Evolutionary conservation across 2,888 invertebrate genomes (phyloP).

Genomic region (Emesis russula): DNA sequence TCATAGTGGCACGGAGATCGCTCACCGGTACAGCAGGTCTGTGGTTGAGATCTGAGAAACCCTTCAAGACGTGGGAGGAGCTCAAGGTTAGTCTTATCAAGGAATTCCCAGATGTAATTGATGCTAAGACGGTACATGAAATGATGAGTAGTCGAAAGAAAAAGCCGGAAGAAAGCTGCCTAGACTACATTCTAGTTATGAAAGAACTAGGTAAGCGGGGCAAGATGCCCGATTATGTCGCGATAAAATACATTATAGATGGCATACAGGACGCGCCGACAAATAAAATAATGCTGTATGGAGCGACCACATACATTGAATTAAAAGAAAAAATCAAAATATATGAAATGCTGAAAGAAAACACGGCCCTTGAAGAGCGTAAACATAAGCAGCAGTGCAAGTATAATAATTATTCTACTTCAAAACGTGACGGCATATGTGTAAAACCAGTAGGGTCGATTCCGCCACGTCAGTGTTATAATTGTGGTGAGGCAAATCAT

Average conservation of each 20-base stretch:
- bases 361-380: not conserved
- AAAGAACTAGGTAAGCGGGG: slow-evolving; percentile 81
- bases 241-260: slow-evolving; percentile 84
- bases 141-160: slow-evolving; percentile 76
- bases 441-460: not conserved
- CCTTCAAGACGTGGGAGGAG: not conserved
- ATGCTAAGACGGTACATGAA: slow-evolving; percentile 68
- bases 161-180: slow-evolving; percentile 50
- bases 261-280: slow-evolving; percentile 74
- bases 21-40: slow-evolving; percentile 7
- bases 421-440: not conserved
- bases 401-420: not conserved
- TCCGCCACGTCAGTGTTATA: not conserved
- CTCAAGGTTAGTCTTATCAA: not conserved
- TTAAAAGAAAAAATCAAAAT: slow-evolving; percentile 75
- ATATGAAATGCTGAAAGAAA: too few relatives aligned
- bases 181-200: slow-evolving; percentile 82
- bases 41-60: not conserved
- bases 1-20: slow-evolving; percentile 50
- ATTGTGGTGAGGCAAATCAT: not conserved
- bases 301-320: slow-evolving; percentile 68
- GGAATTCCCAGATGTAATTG: not conserved
- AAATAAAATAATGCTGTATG: slow-evolving; percentile 78
- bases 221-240: slow-evolving; percentile 81
- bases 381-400: not conserved